Percentiles rank a stretch among this genome's conserved stretches.
phyloP scores from a whole-genome alignment of 2,888 invertebrate genomes.

The Trichogramma dendrolimi region DNA sequence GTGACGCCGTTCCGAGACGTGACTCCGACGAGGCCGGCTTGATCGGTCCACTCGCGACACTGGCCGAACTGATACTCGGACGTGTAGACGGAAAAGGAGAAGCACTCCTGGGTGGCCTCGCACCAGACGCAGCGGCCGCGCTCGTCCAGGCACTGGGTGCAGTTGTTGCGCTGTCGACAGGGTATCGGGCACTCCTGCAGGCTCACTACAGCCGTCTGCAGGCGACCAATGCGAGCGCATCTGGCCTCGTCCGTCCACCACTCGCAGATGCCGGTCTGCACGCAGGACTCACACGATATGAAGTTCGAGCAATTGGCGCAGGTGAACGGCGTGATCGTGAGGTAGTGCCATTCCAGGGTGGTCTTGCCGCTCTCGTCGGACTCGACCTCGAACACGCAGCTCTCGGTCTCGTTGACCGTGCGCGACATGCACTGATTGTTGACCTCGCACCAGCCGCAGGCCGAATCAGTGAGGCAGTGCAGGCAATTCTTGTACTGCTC shows the following conservation, averaged over 20 bases:
- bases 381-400: conserved; percentile 58
- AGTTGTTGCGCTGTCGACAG: conserved; percentile 73
- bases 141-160: conserved; percentile 79
- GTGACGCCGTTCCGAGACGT: conserved; percentile 41
- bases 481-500: conserved; percentile 76
- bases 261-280: conserved; percentile 72
- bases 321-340: conserved; percentile 75
- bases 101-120: conserved; percentile 85
- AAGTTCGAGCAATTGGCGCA: conserved; percentile 87
- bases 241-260: conserved; percentile 89
- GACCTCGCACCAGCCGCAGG: conserved; percentile 88
- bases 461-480: conserved; percentile 80
- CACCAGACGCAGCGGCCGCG: conserved; percentile 93
- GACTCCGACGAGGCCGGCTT: conserved; percentile 56
- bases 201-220: conserved; percentile 63
- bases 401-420: conserved; percentile 63
- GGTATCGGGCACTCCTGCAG: conserved; percentile 72
- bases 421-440: conserved; percentile 68
- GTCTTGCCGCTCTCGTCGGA: conserved; percentile 54
- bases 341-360: conserved; percentile 69
- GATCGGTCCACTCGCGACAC: conserved; percentile 90
- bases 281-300: conserved; percentile 82
- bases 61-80: conserved; percentile 90
- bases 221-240: conserved; percentile 75
- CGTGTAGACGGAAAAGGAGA: conserved; percentile 92